Evolutionary conservation across 2,113 vertebrate species (phyloP), one percentile per base, ranked within the genome.

Genomic region (Gila orcuttii): DNA sequence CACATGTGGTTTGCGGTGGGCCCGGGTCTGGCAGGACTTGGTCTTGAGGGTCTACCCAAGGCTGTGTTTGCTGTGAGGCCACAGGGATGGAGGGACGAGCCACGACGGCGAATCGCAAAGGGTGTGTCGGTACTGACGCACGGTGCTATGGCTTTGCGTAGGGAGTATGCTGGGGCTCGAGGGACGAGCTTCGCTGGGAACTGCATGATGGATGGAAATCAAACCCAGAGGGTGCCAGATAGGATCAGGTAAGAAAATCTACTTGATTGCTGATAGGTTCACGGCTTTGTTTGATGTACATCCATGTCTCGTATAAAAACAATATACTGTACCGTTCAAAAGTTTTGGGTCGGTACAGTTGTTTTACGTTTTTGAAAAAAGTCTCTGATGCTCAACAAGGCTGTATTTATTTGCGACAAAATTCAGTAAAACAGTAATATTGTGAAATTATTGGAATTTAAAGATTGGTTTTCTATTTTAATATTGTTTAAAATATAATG

Each of bases 1-100:
- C 96, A 99, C 88, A 94, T 99, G 90, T 99, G 97, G 97, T 98
- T 99, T 79, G 94, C 97, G 12, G 96, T 98, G 68, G 97, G 97
- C 0, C 95, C 97, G 0, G 96, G 95, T 5, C 92, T 98, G 81
- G 95, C 96, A 0, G 96, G 96, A 5, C 87, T 96, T 84, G 95
- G 94, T 77, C 94, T 97, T 1, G 94, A 96, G 83, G 95, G 96
- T 0, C 92, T 96, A 19, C 97, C 97, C 0, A 96, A 95, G 2
- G 97, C 96, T 6, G 87, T 98, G 73, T 97, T 98, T 31, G 95
- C 96, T 0, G 96, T 99, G 79, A 93, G 97, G n/a, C 96, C 97
- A 0, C 96, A 97, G 64, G 97, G 97, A 31, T 99, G 97, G 97
- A 91, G 96, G 83, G 97, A 99, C 0, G 96, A 98, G 86, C 93